Percentiles rank a stretch among this genome's conserved stretches.
phyloP scores from a whole-genome alignment of 2,888 invertebrate species.

The Coleophora deauratella region DNA sequence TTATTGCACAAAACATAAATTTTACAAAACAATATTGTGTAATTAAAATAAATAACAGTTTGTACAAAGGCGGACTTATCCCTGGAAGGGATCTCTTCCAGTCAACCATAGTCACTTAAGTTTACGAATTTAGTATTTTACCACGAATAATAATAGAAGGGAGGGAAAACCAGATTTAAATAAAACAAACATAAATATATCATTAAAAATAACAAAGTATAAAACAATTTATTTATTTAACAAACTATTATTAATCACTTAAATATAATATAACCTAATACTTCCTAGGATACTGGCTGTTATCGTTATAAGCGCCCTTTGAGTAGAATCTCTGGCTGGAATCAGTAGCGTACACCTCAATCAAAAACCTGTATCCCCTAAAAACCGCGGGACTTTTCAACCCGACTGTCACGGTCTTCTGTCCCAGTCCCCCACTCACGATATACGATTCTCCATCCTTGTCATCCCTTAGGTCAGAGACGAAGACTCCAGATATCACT shows the following conservation, averaged over 20 bases:
- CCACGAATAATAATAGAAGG: no score
- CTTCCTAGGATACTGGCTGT: constrained; percentile 36
- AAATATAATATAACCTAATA: constrained; percentile 18
- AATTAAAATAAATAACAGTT: no score
- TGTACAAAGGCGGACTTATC: no score
- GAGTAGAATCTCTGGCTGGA: constrained; percentile 11
- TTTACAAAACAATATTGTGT: no score
- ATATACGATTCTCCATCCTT: constrained; percentile 49
- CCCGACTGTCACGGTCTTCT: constrained; percentile 42
- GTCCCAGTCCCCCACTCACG: constrained; percentile 48
- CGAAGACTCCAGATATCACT: constrained; percentile 44
- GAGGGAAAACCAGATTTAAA: no score
- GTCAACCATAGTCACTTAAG: no score
- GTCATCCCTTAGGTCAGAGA: constrained; percentile 48
- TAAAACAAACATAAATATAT: no score
- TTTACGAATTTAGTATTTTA: no score
- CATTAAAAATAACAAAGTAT: not conserved
- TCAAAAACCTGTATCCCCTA: constrained; percentile 50
- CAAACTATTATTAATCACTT: not conserved
- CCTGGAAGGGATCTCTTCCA: no score
- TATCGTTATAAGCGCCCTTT: constrained; percentile 17
- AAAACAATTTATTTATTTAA: constrained; percentile 5
- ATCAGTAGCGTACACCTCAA: constrained; percentile 45
- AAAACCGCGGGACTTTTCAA: constrained; percentile 50
- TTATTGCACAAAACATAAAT: no score